Evolutionary conservation across 92 coral and sea anemone species (phyloP).

Genomic region (Palythoa caribaeorum): DNA sequence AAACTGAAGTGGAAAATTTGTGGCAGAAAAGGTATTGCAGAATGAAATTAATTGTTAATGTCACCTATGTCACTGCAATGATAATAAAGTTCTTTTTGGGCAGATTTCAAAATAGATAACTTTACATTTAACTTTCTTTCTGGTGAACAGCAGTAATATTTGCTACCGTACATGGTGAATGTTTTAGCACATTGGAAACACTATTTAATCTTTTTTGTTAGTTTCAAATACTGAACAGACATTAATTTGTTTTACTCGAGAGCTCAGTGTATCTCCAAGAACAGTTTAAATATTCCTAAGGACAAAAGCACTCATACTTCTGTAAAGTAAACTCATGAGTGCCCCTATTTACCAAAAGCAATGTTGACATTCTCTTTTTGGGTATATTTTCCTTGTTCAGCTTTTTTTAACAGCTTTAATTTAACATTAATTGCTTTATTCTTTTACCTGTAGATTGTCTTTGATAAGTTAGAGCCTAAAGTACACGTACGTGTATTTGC

Average conservation of each 20-base stretch:
- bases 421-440: no score
- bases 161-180: not conserved
- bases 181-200: constrained; percentile 21
- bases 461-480: no score
- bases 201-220: not conserved
- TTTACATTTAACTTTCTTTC: constrained; percentile 11
- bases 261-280: not conserved
- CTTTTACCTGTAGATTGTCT: no score
- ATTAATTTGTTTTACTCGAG: not conserved
- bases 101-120: constrained; percentile 15
- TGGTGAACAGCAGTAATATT: constrained; percentile 2
- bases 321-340: not conserved
- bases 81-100: constrained; percentile 8
- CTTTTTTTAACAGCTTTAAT: not conserved
- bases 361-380: not conserved
- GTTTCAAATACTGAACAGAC: constrained; percentile 8
- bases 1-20: not conserved
- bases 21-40: constrained; percentile 18
- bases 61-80: constrained; percentile 10
- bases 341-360: not conserved
- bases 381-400: not conserved
- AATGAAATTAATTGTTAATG: not conserved
- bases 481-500: no score
- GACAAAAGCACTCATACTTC: not conserved
- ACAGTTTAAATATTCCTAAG: not conserved